Percentiles rank a stretch among this genome's conserved stretches.
phyloP scores from a whole-genome alignment of 2,888 invertebrate species.

The Melolontha melolontha region DNA sequence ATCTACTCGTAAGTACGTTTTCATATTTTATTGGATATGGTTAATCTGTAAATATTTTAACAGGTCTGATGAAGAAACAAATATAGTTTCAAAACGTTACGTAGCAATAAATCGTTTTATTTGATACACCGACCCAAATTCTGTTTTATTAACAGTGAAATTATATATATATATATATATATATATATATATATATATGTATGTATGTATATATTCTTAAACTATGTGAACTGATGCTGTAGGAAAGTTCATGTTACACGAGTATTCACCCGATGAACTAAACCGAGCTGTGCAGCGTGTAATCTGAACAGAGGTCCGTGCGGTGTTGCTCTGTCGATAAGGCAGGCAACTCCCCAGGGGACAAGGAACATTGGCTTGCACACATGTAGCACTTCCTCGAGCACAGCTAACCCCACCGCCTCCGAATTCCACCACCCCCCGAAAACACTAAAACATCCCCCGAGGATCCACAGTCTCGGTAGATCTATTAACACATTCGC shows the following conservation, averaged over 20 bases:
- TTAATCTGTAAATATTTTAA: no score
- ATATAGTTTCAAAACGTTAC: no score
- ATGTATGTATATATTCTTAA: no score
- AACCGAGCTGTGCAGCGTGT: constrained; percentile 63
- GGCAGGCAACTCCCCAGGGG: constrained; percentile 61
- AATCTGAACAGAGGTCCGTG: constrained; percentile 63
- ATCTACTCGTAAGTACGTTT: no score
- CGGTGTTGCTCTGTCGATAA: constrained; percentile 62
- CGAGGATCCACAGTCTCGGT: constrained; percentile 46
- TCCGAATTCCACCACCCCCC: not conserved
- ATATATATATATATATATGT: no score
- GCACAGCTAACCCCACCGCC: constrained; percentile 56
- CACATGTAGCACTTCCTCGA: constrained; percentile 64
- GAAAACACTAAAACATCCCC: constrained; percentile 44
- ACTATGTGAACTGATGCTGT: constrained; percentile 1
- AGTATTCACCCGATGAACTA: constrained; percentile 60
- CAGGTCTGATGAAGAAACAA: no score
- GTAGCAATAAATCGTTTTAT: no score
- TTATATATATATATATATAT: no score
- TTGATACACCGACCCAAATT: no score
- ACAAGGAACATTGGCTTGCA: constrained; percentile 61
- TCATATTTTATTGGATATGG: no score
- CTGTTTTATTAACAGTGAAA: no score
- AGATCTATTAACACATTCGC: constrained; percentile 51
- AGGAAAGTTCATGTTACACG: constrained; percentile 53